Evolutionary conservation across 2,797 vertebrate species (phyloP).

Genomic region (Centroberyx gerrardi): DNA sequence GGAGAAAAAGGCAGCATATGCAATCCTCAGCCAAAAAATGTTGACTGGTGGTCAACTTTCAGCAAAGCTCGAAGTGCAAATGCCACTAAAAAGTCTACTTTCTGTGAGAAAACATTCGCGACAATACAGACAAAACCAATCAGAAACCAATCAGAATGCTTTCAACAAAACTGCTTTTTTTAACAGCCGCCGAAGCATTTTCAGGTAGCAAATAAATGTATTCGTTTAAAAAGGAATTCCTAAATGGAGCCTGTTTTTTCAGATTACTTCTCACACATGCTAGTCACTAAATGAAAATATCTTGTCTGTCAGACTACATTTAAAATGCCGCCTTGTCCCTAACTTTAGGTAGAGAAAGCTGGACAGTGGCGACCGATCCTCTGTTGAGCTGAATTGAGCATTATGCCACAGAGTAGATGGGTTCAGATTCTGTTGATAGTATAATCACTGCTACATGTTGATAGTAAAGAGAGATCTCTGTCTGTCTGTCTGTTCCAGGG

Average conservation of each 20-base stretch:
- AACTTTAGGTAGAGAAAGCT: background rate
- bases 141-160: too few species aligned
- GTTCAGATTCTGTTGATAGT: conserved; percentile 50
- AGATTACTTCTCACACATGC: background rate
- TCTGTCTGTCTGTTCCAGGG: conserved; percentile 80
- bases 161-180: too few species aligned
- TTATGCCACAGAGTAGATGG: background rate
- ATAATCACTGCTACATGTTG: conserved; percentile 50
- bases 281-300: background rate
- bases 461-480: conserved; percentile 56
- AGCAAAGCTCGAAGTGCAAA: too few species aligned
- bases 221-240: background rate
- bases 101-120: background rate
- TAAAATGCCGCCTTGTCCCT: background rate
- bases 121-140: background rate
- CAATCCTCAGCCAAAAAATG: background rate
- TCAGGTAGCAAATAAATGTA: too few species aligned
- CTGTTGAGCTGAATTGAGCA: background rate
- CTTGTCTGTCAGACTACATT: background rate
- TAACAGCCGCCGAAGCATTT: too few species aligned
- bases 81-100: background rate
- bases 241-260: background rate
- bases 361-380: background rate
- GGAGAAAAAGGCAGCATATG: background rate
- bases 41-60: too few species aligned